phyloP scores from a whole-genome alignment of 2,113 vertebrate species.

The Sakesphorus luctuosus region DNA sequence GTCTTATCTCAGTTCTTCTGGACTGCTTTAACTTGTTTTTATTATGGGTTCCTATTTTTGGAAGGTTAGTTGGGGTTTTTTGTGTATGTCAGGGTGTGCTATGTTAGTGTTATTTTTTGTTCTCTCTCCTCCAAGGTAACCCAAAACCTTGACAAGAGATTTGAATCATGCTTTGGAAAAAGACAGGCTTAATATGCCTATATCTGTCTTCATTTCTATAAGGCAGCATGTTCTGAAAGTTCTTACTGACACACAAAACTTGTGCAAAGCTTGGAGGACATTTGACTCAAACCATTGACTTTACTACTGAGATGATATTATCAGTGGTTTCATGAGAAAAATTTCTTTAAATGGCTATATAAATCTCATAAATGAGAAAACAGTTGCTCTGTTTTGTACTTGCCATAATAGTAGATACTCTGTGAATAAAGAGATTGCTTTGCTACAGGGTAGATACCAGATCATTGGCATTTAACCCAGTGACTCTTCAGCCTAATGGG shows the following conservation, averaged over 20 bases:
- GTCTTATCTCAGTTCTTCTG: neutral
- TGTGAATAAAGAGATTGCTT: conserved; percentile 62
- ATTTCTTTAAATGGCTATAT: conserved; percentile 69
- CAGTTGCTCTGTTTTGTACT: conserved; percentile 55
- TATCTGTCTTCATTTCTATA: conserved; percentile 67
- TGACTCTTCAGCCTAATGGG: conserved; percentile 35
- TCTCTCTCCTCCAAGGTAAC: conserved; percentile 27
- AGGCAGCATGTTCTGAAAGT: conserved; percentile 58
- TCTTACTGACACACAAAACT: conserved; percentile 62
- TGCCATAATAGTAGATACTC: conserved; percentile 39
- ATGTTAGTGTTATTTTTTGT: neutral
- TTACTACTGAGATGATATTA: conserved; percentile 66
- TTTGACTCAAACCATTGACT: conserved; percentile 58
- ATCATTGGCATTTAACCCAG: conserved; percentile 67
- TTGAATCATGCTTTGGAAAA: conserved; percentile 45
- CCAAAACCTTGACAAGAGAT: conserved; percentile 8
- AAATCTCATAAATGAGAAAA: conserved; percentile 76
- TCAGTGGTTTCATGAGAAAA: conserved; percentile 65
- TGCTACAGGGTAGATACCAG: conserved; percentile 36
- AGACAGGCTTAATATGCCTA: neutral
- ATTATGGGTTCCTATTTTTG: neutral
- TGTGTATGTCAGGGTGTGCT: accelerated
- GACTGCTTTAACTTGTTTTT: neutral
- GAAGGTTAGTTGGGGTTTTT: neutral
- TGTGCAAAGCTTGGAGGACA: conserved; percentile 51